These are phyloP conservation scores for Sarcophaga caerulescens DNA, from an alignment of 2,888 invertebrate genomes.

Conservation along the genomic window DNA sequence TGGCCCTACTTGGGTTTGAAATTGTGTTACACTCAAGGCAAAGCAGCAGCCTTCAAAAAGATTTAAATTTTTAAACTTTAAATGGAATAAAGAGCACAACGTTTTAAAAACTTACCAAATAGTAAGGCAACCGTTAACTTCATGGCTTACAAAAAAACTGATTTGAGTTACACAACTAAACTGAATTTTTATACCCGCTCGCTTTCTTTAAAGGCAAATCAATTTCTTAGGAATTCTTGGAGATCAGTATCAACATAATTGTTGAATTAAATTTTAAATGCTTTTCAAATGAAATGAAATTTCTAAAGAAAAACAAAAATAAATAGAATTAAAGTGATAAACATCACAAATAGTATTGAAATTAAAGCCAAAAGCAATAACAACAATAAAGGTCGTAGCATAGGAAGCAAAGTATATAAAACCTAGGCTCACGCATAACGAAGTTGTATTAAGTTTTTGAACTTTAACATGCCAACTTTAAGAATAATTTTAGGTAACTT, in stretches of 20 bases:
- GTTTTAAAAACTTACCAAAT: not conserved
- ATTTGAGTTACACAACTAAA: not conserved
- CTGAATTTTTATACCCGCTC: not conserved
- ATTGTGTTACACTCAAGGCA: slow-evolving; percentile 33
- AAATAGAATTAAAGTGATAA: not conserved
- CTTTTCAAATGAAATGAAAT: not conserved
- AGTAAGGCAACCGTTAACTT: not conserved
- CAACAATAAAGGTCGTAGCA: too few species aligned
- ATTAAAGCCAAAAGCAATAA: not conserved
- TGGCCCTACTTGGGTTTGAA: slow-evolving; percentile 43
- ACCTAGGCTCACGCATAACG: not conserved
- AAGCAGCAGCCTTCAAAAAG: not conserved
- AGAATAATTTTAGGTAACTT: not conserved
- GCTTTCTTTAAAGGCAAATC: not conserved
- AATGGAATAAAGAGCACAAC: not conserved
- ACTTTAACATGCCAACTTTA: not conserved
- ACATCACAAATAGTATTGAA: not conserved
- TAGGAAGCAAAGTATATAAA: not conserved
- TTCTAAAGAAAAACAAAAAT: not conserved
- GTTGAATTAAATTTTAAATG: not conserved
- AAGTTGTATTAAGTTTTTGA: too few species aligned
- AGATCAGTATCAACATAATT: not conserved
- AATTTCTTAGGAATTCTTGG: not conserved
- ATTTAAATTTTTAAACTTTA: not conserved
- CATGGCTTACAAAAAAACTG: not conserved